Evolutionary conservation across 2,113 vertebrate genomes (phyloP), one percentile per base, ranked within the genome.

Genomic region (Macrotis lagotis): DNA sequence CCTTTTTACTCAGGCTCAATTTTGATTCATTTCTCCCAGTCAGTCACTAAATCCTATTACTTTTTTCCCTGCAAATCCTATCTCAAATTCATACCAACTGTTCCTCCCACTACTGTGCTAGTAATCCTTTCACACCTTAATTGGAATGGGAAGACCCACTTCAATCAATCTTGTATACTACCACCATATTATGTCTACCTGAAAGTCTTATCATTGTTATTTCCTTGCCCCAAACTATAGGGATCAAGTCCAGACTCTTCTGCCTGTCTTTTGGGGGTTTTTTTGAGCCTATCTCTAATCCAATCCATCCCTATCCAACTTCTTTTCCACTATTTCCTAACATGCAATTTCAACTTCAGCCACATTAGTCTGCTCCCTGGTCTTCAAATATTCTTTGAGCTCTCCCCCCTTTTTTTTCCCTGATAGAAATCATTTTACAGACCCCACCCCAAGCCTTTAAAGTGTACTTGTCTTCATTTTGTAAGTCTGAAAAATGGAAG

Each of bases 1-100:
- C 11, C 31, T 98, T 93, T 97, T 97, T 97, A 96, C 91, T 92
- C 97, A 97, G 97, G 96, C 97, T 96, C 94, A 92, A 50, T 97
- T 96, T 93, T 93, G 97, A 92, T 51, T 50, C 95, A 92, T 96
- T 83, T 44, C 16, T 83, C 16, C 19, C 16, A 14, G 31, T 66
- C 90, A 89, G 94, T 93, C 91, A n/a, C 92, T 97, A 51, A 83
- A 83, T 83, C 19, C 66, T 83, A 1, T n/a, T 83, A 1, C 66
- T 83, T 83, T 83, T 53, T 24, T 44, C 11, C 89, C 94, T 97
- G 96, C 91, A 90, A 16, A 94, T 66, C 59, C 48, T 25, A 49
- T 88, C 88, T 51, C 1, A 22, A 24, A 0, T 52, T 50, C 37
- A 0, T 93, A 49, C 25, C 10, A 92, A 50, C 8, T 83, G 19